A percentile compares a stretch with the other conserved stretches of the same genome.
These are phyloP conservation scores for Gallinago media DNA, from an alignment of 2,113 vertebrate species.

Conservation along the genomic window DNA sequence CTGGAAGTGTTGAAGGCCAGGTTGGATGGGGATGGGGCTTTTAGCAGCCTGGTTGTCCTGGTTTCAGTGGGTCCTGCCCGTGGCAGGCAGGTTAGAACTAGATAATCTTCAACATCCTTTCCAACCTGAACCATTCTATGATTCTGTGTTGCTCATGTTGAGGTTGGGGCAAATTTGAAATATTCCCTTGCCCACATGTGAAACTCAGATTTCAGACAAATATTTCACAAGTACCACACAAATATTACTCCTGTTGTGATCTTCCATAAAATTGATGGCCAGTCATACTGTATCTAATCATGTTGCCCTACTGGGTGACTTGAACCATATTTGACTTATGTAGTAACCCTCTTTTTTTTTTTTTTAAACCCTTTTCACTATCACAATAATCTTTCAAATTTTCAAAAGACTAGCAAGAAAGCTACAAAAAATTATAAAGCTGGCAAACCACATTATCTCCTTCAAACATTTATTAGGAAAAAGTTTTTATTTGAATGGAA, in stretches of 20 bases:
- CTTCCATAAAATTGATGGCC: background rate
- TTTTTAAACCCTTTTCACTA: background rate
- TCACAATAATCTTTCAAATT: background rate
- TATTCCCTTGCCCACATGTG: background rate
- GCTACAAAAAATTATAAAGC: background rate
- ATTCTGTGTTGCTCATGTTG: background rate
- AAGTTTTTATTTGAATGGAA: background rate
- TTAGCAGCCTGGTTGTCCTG: background rate
- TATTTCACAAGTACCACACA: background rate
- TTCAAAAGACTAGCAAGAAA: background rate
- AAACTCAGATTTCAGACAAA: background rate
- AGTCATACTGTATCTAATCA: background rate
- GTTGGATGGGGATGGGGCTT: background rate
- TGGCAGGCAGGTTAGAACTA: background rate
- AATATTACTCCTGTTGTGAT: background rate
- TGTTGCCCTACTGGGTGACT: fast-evolving
- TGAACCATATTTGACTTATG: background rate
- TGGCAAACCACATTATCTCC: background rate
- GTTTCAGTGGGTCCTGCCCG: background rate
- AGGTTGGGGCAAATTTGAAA: background rate
- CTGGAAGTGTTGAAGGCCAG: background rate
- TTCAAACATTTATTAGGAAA: background rate
- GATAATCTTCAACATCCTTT: background rate
- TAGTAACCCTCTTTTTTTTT: background rate
- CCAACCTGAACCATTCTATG: background rate